Conservation (phyloP, 2,113 vertebrate genomes). For the Prietella phreatophila region DNA sequence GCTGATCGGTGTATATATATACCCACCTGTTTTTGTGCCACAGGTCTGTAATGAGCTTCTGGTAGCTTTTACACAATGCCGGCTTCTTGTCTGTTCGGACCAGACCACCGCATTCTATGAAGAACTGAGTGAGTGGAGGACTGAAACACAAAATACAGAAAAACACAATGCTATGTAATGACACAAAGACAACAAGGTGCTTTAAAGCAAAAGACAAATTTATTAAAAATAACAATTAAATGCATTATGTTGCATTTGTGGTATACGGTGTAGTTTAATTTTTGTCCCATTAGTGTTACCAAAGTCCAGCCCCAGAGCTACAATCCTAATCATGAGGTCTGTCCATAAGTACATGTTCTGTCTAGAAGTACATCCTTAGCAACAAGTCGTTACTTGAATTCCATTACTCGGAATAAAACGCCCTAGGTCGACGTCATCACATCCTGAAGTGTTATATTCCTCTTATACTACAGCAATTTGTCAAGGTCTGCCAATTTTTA, state of each 20-base stretch:
- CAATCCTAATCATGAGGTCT: background rate
- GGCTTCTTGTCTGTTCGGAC: constrained; percentile 96
- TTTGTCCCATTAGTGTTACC: background rate
- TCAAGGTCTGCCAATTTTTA: too few relatives aligned
- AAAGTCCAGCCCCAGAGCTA: background rate
- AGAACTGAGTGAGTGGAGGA: constrained; percentile 93
- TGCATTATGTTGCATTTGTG: background rate
- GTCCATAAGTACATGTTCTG: background rate
- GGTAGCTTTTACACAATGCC: constrained; percentile 96
- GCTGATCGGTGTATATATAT: too few relatives aligned
- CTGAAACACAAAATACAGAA: constrained; percentile 65
- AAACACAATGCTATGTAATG: background rate
- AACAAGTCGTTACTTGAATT: background rate
- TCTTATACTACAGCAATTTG: too few relatives aligned
- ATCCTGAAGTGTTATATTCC: background rate
- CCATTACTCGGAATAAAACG: background rate
- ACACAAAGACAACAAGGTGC: background rate
- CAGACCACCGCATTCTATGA: constrained; percentile 91
- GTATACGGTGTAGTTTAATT: background rate
- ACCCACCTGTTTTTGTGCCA: constrained; percentile 96
- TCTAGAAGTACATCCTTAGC: background rate
- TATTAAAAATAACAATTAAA: background rate
- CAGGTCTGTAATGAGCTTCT: constrained; percentile 93
- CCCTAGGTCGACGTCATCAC: too few relatives aligned
- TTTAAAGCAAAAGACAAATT: background rate